phyloP scores from a whole-genome alignment of 1,140 invertebrate species.

The Patella vulgata region DNA sequence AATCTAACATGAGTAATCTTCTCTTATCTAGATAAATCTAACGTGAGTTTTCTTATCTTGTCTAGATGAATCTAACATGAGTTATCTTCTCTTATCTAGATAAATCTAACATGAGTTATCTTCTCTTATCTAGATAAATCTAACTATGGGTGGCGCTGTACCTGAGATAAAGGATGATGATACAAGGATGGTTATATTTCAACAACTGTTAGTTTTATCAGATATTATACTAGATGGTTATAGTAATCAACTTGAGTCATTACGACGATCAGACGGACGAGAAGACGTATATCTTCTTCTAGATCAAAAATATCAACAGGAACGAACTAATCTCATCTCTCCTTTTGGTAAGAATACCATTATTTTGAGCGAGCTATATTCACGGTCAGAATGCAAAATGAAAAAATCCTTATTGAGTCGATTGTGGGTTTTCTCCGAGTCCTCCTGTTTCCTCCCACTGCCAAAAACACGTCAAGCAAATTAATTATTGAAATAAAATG shows the following conservation, averaged over 20 bases:
- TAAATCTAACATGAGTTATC: slow-evolving; percentile 37
- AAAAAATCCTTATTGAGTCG: too few species aligned
- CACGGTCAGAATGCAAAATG: too few species aligned
- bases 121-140: slow-evolving; percentile 42
- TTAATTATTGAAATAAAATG: too few species aligned
- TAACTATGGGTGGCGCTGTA: slow-evolving; percentile 53
- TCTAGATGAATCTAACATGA: too few species aligned
- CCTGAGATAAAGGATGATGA: slow-evolving; percentile 62
- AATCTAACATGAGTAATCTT: too few species aligned
- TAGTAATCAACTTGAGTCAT: slow-evolving; percentile 76
- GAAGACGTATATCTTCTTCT: slow-evolving; percentile 66
- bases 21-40: too few species aligned
- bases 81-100: too few species aligned
- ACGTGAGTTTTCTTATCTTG: too few species aligned
- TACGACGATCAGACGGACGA: slow-evolving; percentile 67
- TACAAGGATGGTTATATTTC: slow-evolving; percentile 70
- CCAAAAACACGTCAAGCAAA: too few species aligned
- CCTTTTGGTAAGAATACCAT: slow-evolving; percentile 69
- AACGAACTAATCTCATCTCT: slow-evolving; percentile 74
- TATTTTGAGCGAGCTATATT: too few species aligned
- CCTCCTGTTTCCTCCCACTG: too few species aligned
- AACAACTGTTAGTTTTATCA: slow-evolving; percentile 78
- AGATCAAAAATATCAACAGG: slow-evolving; percentile 71
- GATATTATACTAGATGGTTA: slow-evolving; percentile 82
- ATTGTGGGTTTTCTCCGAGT: too few species aligned